Conservation (phyloP, 2,113 vertebrate genomes). For the Melanocharis versteri region DNA sequence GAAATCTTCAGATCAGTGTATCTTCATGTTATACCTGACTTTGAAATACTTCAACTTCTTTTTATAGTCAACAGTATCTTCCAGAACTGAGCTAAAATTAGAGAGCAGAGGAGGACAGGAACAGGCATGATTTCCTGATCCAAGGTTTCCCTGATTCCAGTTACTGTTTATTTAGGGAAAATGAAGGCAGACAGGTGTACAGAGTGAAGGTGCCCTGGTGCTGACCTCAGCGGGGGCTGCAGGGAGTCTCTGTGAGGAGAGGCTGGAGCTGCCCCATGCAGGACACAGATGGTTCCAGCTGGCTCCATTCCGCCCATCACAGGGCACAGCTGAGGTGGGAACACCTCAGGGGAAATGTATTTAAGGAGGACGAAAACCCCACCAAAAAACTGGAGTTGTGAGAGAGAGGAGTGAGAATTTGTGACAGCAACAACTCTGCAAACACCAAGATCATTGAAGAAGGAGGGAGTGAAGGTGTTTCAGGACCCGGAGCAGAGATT, state of each 20-base stretch:
- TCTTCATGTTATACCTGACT: not conserved
- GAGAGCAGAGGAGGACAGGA: not conserved
- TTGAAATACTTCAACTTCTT: not conserved
- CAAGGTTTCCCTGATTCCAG: not conserved
- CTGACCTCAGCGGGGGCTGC: accelerated
- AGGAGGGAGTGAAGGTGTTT: accelerated
- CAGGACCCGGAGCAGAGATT: not conserved
- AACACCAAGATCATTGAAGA: not conserved
- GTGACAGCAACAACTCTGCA: not conserved
- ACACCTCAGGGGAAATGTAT: accelerated
- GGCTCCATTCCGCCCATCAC: not conserved
- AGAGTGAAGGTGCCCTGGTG: accelerated
- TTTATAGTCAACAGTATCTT: not conserved
- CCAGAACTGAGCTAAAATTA: not conserved
- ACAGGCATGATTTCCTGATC: not conserved
- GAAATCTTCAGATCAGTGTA: not conserved
- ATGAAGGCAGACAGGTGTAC: not conserved
- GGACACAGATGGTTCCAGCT: not conserved
- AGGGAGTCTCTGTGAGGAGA: not conserved
- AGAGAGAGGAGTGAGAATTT: not conserved
- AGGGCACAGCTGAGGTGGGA: not conserved
- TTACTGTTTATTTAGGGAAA: not conserved
- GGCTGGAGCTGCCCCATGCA: accelerated
- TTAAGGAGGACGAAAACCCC: too few species aligned
- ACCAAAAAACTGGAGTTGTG: not conserved